Conservation (phyloP, 1,140 invertebrate species). For the Philotrypesis tridentata region DNA sequence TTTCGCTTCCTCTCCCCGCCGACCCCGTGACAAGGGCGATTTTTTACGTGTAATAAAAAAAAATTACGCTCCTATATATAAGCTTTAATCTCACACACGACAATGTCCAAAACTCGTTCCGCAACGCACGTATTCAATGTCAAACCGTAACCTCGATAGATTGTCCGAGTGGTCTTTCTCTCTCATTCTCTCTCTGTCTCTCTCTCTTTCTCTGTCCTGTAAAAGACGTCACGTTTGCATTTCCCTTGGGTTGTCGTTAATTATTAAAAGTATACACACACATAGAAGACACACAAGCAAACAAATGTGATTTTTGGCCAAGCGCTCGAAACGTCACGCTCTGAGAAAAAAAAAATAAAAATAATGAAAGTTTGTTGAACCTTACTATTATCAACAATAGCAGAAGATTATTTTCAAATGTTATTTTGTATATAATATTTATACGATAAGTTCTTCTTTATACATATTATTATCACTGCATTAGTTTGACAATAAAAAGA, state of each 20-base stretch:
- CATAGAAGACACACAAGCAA: too few relatives aligned
- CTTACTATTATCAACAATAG: conserved; percentile 39
- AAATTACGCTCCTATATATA: background rate
- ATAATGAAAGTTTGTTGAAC: conserved; percentile 40
- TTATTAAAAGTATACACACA: background rate
- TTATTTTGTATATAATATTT: conserved; percentile 46
- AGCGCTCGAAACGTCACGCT: background rate
- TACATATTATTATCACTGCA: conserved; percentile 36
- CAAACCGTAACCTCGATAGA: background rate
- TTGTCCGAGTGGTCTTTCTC: background rate
- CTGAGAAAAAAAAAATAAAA: too few relatives aligned
- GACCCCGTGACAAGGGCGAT: background rate
- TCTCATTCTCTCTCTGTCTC: too few relatives aligned
- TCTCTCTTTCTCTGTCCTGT: background rate
- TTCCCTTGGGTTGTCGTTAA: conserved; percentile 42
- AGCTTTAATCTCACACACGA: background rate
- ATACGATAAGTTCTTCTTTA: conserved; percentile 44
- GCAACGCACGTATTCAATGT: background rate
- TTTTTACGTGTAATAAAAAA: conserved; percentile 1
- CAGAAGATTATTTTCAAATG: conserved; percentile 41
- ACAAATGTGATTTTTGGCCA: background rate
- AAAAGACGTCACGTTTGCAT: conserved; percentile 1
- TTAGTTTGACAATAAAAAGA: conserved; percentile 45
- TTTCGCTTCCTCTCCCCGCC: conserved; percentile 28
- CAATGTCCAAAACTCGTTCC: background rate